Conservation (phyloP, 2,888 invertebrate genomes). For the Netelia fuscicornis region DNA sequence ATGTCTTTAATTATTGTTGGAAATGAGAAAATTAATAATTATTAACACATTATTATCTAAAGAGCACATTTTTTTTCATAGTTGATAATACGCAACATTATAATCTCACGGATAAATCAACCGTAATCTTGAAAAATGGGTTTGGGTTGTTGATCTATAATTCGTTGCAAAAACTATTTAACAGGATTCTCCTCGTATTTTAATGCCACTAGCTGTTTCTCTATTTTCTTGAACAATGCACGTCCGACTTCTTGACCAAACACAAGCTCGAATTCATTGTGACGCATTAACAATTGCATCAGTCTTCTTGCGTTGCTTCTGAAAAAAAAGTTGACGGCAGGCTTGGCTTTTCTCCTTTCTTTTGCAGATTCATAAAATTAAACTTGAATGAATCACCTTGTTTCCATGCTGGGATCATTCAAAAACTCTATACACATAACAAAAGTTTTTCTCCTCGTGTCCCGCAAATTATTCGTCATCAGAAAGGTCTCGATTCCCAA, state of each 20-base stretch:
- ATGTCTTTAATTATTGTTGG: too few species aligned
- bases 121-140: background rate
- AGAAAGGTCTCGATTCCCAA: conserved; percentile 68
- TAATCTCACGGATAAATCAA: background rate
- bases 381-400: conserved; percentile 66
- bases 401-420: conserved; percentile 70
- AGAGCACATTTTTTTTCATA: background rate
- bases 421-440: conserved; percentile 70
- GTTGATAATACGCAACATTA: background rate
- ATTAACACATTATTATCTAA: too few species aligned
- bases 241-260: conserved; percentile 71
- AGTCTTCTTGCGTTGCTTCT: conserved; percentile 71
- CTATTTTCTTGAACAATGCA: conserved; percentile 68
- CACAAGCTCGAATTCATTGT: conserved; percentile 69
- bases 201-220: conserved; percentile 71
- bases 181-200: conserved; percentile 61
- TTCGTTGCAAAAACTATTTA: background rate
- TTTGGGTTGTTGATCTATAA: background rate
- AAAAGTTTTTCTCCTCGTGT: conserved; percentile 67
- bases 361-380: background rate
- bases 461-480: conserved; percentile 63
- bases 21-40: too few species aligned
- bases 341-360: background rate
- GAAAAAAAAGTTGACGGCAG: conserved; percentile 14
- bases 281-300: conserved; percentile 69